These are phyloP conservation scores for Sebastiscus tertius DNA, from an alignment of 2,797 vertebrate species.

Conservation along the genomic window DNA sequence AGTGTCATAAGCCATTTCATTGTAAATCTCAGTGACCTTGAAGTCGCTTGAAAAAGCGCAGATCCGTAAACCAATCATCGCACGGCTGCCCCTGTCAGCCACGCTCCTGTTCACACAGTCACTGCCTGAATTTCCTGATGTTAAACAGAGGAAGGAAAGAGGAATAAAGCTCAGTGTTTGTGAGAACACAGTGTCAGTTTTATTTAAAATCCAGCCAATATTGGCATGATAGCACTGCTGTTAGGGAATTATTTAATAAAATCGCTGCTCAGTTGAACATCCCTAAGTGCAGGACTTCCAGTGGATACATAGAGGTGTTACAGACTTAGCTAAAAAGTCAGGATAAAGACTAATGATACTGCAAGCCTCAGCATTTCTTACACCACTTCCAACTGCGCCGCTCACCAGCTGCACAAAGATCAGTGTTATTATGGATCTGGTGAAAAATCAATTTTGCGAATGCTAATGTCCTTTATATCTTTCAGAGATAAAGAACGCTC, in stretches of 20 bases:
- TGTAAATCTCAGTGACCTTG: constrained; percentile 95
- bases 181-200: constrained; percentile 43
- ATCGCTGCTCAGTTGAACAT: constrained; percentile 25
- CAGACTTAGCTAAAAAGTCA: constrained; percentile 61
- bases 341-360: constrained; percentile 66
- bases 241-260: constrained; percentile 42
- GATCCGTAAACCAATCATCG: constrained; percentile 95
- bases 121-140: constrained; percentile 78
- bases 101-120: constrained; percentile 87
- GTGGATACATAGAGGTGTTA: constrained; percentile 47
- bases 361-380: constrained; percentile 73
- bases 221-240: constrained; percentile 4
- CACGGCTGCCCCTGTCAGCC: constrained; percentile 89
- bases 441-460: constrained; percentile 78
- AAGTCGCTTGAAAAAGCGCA: constrained; percentile 91
- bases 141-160: constrained; percentile 74
- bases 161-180: constrained; percentile 60
- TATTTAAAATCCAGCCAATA: constrained; percentile 38
- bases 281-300: constrained; percentile 13
- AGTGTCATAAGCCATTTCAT: constrained; percentile 89
- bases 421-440: constrained; percentile 81
- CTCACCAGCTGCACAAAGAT: constrained; percentile 75
- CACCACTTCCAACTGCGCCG: constrained; percentile 54
- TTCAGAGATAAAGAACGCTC: constrained; percentile 57
- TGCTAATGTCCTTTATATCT: constrained; percentile 82